Evolutionary conservation across 2,888 invertebrate species (phyloP).

Genomic region (Drosophila anomelani): DNA sequence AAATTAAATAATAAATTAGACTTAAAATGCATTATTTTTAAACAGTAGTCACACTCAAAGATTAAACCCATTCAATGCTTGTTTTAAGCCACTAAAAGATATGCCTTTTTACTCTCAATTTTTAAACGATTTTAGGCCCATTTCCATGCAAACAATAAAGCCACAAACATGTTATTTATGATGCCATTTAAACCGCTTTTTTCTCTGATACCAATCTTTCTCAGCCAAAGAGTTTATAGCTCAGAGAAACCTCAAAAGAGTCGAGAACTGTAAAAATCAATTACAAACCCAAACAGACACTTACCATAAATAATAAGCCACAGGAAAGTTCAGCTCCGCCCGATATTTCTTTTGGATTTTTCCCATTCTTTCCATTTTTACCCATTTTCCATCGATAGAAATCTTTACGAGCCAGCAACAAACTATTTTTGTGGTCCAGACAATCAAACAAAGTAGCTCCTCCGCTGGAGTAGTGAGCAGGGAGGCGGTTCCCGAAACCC

Average conservation of each 20-base stretch:
- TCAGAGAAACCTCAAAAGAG: constrained; percentile 24
- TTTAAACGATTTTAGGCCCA: not conserved
- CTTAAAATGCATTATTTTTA: not conserved
- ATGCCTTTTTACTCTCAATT: not conserved
- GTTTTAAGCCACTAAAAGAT: not conserved
- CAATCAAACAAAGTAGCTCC: constrained; percentile 59
- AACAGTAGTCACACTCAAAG: not conserved
- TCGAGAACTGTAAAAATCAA: constrained; percentile 64
- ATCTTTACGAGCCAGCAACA: constrained; percentile 65
- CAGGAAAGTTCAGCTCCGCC: constrained; percentile 28
- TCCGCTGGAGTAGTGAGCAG: constrained; percentile 25
- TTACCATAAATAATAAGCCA: constrained; percentile 73
- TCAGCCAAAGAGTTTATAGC: constrained; percentile 44
- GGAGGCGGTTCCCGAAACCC: constrained; percentile 45
- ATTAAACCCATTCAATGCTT: not conserved
- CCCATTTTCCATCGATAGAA: constrained; percentile 50
- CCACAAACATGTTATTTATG: constrained; percentile 53
- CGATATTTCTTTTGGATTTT: constrained; percentile 13
- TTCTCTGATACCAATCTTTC: constrained; percentile 38
- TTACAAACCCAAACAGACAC: constrained; percentile 60
- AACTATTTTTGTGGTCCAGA: constrained; percentile 66
- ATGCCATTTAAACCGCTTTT: constrained; percentile 42
- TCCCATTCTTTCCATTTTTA: constrained; percentile 6
- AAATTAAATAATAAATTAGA: not conserved
- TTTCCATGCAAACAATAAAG: constrained; percentile 30